phyloP scores from a whole-genome alignment of 2,113 vertebrate species.

The Gymnocephalus cernua region DNA sequence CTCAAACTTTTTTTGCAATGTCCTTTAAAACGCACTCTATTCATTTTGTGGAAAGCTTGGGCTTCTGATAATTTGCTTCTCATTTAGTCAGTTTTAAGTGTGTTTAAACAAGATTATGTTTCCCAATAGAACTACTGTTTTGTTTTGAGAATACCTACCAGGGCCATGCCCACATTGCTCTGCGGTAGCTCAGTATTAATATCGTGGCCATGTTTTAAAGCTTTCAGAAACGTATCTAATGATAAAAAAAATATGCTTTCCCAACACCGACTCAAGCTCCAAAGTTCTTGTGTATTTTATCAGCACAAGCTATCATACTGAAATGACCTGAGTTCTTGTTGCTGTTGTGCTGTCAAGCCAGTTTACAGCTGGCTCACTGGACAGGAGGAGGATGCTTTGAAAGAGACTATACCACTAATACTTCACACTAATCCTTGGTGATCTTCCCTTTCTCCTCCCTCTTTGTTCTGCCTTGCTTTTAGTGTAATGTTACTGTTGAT shows the following conservation, averaged over 20 bases:
- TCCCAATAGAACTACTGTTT: neutral
- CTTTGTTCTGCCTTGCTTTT: neutral
- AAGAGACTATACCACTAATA: conserved; percentile 19
- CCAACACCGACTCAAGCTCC: neutral
- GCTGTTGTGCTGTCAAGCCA: neutral
- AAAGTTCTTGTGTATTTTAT: conserved; percentile 9
- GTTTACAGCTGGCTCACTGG: neutral
- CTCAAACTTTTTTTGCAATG: neutral
- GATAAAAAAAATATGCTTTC: neutral
- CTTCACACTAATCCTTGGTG: conserved; percentile 6
- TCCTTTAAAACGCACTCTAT: too few species aligned
- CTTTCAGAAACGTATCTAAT: neutral
- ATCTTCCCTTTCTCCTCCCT: neutral
- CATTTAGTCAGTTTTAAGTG: neutral
- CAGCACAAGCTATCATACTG: conserved; percentile 1
- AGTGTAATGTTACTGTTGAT: neutral
- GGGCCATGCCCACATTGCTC: neutral
- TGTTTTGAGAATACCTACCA: neutral
- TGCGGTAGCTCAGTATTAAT: too few species aligned
- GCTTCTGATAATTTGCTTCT: neutral
- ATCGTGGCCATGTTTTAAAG: neutral
- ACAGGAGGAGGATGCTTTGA: conserved; percentile 47
- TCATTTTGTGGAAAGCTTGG: too few species aligned
- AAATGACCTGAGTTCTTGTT: conserved; percentile 9
- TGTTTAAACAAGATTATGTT: neutral